Evolutionary conservation across 2,113 vertebrate species (phyloP), one percentile per base, ranked within the genome.

Genomic region (Puntigrus tetrazona): DNA sequence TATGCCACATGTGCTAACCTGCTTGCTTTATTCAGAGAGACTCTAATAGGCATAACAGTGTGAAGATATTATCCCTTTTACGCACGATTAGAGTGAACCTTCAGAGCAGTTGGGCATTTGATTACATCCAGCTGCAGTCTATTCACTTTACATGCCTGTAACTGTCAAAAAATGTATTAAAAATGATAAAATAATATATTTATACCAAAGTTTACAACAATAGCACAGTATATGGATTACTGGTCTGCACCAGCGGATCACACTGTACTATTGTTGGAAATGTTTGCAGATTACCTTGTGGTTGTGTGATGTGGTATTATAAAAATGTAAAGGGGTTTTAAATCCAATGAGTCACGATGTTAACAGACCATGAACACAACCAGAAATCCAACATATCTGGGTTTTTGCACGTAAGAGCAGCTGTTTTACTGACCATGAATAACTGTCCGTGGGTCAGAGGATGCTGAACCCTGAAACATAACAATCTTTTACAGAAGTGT

Each of bases 361-460:
- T 25, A 57, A 78, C 76, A 78, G 29, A 41, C 55, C 14, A 27
- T 61, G 8, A 78, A 59, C 20, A 55, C 36, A 10, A 41, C 34
- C 57, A 79, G 14, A 9, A 18, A 29, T 43, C 7, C 4, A 45
- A 45, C 22, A n/a, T n/a, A 55, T 76, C 25, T 70, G 34, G 31
- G 67, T 70, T 70, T 70, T 75, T 75, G 43, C 18, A 27, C 69
- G 27, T 4, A 29, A 50, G 16, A 78, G 5, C 34, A 63, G 38
- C 38, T 45, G 25, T 78, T 38, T 61, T 29, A 63, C 36, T 63
- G 57, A 25, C 36, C 36, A 10, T 7, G 22, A 57, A 14, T 43
- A 43, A 73, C 52, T 59, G 22, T 78, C 7, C 55, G 41, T 59
- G 50, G 75, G 52, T 59, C 76, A 59, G 31, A 57, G 50, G 52